Evolutionary conservation across 2,797 vertebrate genomes (phyloP), one percentile per base, ranked within the genome.

Genomic region (Danio choprae): DNA sequence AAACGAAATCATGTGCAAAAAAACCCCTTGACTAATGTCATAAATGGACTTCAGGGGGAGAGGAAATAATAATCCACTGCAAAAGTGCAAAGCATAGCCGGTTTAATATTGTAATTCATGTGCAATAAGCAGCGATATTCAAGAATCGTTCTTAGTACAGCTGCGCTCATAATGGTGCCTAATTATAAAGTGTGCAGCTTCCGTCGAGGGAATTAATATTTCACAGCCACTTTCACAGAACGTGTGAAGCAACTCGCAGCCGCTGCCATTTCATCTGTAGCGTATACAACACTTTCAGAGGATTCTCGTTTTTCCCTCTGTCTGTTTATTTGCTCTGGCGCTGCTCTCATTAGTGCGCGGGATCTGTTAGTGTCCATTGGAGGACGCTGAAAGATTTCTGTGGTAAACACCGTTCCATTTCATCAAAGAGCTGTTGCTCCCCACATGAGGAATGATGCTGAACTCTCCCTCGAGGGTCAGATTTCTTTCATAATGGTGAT

Each of bases 331-430:
- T 83, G 86, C 82, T 48, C 81, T 89, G 83, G 81, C 81, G 86
- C 86, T 89, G 87, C 87, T 90, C 88, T 89, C 86, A 79, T 83
- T 82, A 84, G 72, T 88, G 87, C 87, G 80, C 85, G 86, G 84
- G 86, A 81, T 55, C 38, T 87, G 86, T 68, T 41, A 71, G 38
- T 44, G n/a, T 18, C 88, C 89, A 86, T 89, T 60, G 84, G 64
- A 82, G 86, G 85, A 85, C 81, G 10, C 75, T 67, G 74, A 83
- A 73, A 85, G 86, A 84, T 77, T 86, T 87, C 88, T 87, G 84
- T 88, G 89, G 92, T 91, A 92, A 93, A 91, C 89, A 91, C 87
- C 85, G 88, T 87, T 90, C 89, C 90, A 91, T 92, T 91, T 93
- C 89, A 88, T 86, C 83, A 87, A 87, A 78, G 82, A 80, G 78